phyloP scores from a whole-genome alignment of 2,888 invertebrate genomes.

The Pheosia gnoma region DNA sequence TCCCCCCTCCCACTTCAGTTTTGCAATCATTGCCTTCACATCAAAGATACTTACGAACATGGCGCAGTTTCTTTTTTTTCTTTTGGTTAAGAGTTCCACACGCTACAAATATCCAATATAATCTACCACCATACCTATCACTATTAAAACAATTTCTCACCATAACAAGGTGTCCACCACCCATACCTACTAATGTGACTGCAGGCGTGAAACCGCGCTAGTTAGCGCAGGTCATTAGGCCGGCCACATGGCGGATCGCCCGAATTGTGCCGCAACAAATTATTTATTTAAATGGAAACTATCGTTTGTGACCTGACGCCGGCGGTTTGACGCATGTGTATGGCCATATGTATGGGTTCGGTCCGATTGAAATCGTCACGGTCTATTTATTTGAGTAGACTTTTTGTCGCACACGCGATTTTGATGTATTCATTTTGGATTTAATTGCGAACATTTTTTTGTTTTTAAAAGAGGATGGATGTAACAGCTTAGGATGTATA shows the following conservation, averaged over 20 bases:
- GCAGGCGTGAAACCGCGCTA: conserved; percentile 79
- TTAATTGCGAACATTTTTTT: conserved; percentile 17
- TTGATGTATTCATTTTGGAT: conserved; percentile 25
- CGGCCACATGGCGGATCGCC: conserved; percentile 71
- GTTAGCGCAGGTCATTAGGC: conserved; percentile 74
- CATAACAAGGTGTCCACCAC: conserved; percentile 11
- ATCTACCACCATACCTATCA: too few species aligned
- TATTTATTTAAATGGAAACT: conserved; percentile 83
- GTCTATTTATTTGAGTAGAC: conserved; percentile 46
- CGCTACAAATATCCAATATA: too few species aligned
- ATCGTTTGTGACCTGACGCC: conserved; percentile 59
- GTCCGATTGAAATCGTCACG: conserved; percentile 53
- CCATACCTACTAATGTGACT: conserved; percentile 36
- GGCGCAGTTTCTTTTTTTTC: too few species aligned
- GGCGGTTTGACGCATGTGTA: conserved; percentile 59
- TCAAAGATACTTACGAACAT: too few species aligned
- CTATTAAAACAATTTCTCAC: neutral
- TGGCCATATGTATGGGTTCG: conserved; percentile 60
- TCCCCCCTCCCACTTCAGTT: too few species aligned
- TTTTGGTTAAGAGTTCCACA: too few species aligned
- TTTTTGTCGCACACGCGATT: conserved; percentile 31
- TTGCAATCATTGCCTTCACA: too few species aligned
- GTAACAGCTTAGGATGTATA: neutral
- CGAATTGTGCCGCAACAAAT: conserved; percentile 78
- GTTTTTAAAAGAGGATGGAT: neutral